phyloP scores from a whole-genome alignment of 1,140 invertebrate species.

The Neodiprion virginianus region DNA sequence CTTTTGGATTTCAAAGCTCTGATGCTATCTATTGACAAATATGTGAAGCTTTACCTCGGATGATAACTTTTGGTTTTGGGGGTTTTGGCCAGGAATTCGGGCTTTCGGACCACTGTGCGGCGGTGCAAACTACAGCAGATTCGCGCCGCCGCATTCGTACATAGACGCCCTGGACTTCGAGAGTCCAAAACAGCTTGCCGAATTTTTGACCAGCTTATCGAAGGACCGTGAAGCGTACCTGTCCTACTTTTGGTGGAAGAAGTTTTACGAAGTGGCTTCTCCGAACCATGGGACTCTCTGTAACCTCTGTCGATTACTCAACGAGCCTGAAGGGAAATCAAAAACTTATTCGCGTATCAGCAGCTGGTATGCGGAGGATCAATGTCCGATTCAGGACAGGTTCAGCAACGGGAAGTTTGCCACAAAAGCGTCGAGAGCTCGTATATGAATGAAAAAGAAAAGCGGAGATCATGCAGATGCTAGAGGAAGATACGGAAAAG shows the following conservation, averaged over 20 bases:
- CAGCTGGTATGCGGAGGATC: constrained; percentile 38
- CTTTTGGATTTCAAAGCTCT: too few species aligned
- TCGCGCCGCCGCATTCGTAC: constrained; percentile 67
- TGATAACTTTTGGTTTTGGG: too few species aligned
- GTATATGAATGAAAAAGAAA: too few species aligned
- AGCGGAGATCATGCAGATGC: too few species aligned
- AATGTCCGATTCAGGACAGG: constrained; percentile 37
- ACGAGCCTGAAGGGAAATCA: constrained; percentile 19
- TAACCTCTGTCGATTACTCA: constrained; percentile 41
- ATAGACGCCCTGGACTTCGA: constrained; percentile 67
- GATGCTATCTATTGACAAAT: too few species aligned
- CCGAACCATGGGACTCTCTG: constrained; percentile 27
- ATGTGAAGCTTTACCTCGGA: too few species aligned
- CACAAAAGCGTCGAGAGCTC: constrained; percentile 7
- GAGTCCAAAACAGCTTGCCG: constrained; percentile 59
- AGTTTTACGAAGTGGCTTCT: constrained; percentile 41
- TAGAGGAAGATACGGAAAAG: too few species aligned
- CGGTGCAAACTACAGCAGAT: constrained; percentile 61
- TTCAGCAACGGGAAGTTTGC: constrained; percentile 19
- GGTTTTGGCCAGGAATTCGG: too few species aligned
- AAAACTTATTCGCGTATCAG: constrained; percentile 33
- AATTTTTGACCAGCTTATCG: constrained; percentile 61
- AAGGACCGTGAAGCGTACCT: constrained; percentile 54
- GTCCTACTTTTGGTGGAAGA: constrained; percentile 65
- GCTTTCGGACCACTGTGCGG: too few species aligned